Base-by-base conservation (phyloP, 2,888 invertebrate species). In the Abrostola triplasia region DNA sequence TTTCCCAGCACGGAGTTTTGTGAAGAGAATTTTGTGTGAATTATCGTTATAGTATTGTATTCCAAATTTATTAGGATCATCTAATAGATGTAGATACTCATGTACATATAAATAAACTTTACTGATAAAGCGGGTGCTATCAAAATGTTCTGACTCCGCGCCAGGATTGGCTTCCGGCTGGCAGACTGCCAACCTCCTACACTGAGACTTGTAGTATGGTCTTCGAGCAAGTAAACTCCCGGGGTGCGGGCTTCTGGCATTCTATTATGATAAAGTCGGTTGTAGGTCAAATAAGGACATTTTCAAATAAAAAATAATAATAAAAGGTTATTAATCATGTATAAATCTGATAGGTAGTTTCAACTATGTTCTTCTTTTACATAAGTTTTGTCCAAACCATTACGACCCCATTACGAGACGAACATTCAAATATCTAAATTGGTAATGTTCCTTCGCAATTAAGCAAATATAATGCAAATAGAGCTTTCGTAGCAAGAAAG, bases 91-190 rank as follows among this genome's bases (percentile, higher is more conserved):
- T 53, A 59, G 47, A 53, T 73, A 70, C 67, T 76, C 69, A 67
- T 76, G 68, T 73, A 70, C 62, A 70, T 69, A 81, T 79, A 73
- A 79, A 78, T 81, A 78, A 78, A 73, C 66, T 79, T 81, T 59
- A 67, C 69, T 76, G 76, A 88, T 89, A 90, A 86, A 87, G 80
- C 85, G 76, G 79, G 82, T 83, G 77, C 82, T 88, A 89, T 90
- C 90, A 88, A 87, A 90, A 88, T 86, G 88, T 87, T 88, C 89
- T 86, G 90, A 88, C 81, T 86, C 80, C 68, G 86, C 85, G 89
- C 90, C 91, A 91, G 90, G 84, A 91, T 89, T 87, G 85, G 86
- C 85, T 88, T 88, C 87, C 88, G 84, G 75, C 87, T 93, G 93
- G 93, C 91, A 69, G 36, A 63, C 66, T 47, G 91, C 93, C 93